Evolutionary conservation across 2,888 invertebrate genomes (phyloP).

Genomic region (Pristionchus fissidentatus): DNA sequence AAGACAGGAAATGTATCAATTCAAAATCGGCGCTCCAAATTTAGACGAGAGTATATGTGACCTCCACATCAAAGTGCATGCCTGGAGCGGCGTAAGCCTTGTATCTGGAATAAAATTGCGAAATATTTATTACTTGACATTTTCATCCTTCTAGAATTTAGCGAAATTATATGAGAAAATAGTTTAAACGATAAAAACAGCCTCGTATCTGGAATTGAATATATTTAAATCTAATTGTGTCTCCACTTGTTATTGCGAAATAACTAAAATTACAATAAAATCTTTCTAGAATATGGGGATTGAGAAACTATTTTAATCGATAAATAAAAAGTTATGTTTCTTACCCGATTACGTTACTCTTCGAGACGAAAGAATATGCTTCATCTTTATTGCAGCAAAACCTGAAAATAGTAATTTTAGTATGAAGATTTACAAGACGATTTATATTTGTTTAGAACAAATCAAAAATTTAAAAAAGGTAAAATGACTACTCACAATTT

Average conservation of each 20-base stretch:
- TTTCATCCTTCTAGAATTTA: too few relatives aligned
- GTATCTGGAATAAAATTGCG: background rate
- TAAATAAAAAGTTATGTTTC: background rate
- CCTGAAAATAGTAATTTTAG: background rate
- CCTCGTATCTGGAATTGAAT: too few relatives aligned
- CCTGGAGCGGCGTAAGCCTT: constrained; percentile 12
- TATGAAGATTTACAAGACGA: background rate
- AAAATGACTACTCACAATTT: background rate
- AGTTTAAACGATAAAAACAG: too few relatives aligned
- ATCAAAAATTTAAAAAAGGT: background rate
- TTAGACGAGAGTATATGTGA: constrained; percentile 9
- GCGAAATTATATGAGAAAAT: too few relatives aligned
- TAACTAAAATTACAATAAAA: too few relatives aligned
- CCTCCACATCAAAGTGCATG: background rate
- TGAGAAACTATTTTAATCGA: too few relatives aligned
- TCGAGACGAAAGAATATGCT: background rate
- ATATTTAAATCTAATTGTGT: too few relatives aligned
- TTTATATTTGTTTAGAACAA: background rate
- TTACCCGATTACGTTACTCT: constrained; percentile 15
- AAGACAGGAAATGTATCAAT: too few relatives aligned
- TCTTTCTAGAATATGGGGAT: too few relatives aligned
- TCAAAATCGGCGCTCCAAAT: too few relatives aligned
- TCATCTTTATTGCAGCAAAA: background rate
- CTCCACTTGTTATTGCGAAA: background rate
- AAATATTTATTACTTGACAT: too few relatives aligned